phyloP scores from a whole-genome alignment of 1,140 invertebrate species.

The Micrasema longulum region DNA sequence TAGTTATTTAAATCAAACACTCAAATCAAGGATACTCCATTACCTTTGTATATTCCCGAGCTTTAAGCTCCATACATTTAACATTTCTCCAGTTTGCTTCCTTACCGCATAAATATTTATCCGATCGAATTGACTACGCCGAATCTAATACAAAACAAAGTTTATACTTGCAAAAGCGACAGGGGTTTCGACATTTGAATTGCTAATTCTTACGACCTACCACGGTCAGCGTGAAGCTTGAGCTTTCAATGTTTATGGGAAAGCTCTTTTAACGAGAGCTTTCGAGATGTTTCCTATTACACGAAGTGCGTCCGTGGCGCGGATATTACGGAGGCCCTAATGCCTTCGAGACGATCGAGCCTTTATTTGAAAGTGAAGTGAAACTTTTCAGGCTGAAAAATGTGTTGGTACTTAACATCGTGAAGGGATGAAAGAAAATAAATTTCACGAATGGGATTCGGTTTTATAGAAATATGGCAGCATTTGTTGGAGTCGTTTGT shows the following conservation, averaged over 20 bases:
- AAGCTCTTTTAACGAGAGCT: conserved; percentile 12
- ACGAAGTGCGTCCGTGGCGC: background rate
- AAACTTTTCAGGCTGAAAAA: background rate
- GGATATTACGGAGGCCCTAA: background rate
- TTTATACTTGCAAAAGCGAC: conserved; percentile 36
- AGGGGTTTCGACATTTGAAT: conserved; percentile 16
- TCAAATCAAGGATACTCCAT: conserved; percentile 18
- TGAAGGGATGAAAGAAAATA: background rate
- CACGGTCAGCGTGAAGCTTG: conserved; percentile 11
- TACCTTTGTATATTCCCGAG: no score
- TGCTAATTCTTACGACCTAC: conserved; percentile 25
- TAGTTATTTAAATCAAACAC: conserved; percentile 29
- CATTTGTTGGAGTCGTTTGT: no score
- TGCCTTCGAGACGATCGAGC: background rate
- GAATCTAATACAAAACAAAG: conserved; percentile 38
- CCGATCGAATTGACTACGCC: conserved; percentile 14
- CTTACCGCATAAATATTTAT: conserved; percentile 33
- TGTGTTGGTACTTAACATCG: background rate
- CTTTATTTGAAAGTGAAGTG: background rate
- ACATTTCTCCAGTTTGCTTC: conserved; percentile 4
- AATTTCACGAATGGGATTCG: background rate
- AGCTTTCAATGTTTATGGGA: conserved; percentile 17
- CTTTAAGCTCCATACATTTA: conserved; percentile 18
- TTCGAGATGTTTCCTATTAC: conserved; percentile 21
- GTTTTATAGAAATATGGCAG: no score